Evolutionary conservation across 2,888 invertebrate genomes (phyloP).

Genomic region (Trisateles emortualis): DNA sequence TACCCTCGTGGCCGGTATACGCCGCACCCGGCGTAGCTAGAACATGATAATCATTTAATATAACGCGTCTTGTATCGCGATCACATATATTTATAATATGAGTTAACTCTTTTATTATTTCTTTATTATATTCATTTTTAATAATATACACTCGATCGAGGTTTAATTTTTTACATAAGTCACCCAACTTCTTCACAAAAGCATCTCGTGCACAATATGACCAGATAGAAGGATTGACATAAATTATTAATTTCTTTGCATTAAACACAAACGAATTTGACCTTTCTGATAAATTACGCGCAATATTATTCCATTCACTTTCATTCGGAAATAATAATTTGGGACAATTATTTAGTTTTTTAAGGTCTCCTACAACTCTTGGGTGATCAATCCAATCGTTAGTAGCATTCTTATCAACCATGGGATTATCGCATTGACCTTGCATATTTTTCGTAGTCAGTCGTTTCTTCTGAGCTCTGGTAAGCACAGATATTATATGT

Average conservation of each 20-base stretch:
- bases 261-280: neutral
- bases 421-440: no score
- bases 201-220: no score
- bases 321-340: no score
- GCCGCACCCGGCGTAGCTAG: no score
- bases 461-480: neutral
- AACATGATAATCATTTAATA: slow-evolving; percentile 12
- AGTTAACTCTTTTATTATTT: slow-evolving; percentile 1
- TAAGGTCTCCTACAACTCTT: neutral
- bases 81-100: neutral
- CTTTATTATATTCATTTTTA: no score
- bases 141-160: neutral
- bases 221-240: no score
- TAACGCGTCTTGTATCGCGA: neutral
- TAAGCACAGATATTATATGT: neutral
- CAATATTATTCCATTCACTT: no score
- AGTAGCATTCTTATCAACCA: neutral
- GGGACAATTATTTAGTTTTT: neutral
- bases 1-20: slow-evolving; percentile 22
- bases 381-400: neutral
- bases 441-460: no score
- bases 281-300: no score
- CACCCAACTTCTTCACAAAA: neutral
- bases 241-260: no score
- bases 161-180: neutral